Evolutionary conservation across 2,888 invertebrate species (phyloP), one percentile per base, ranked within the genome.

Genomic region (Bombylius major): DNA sequence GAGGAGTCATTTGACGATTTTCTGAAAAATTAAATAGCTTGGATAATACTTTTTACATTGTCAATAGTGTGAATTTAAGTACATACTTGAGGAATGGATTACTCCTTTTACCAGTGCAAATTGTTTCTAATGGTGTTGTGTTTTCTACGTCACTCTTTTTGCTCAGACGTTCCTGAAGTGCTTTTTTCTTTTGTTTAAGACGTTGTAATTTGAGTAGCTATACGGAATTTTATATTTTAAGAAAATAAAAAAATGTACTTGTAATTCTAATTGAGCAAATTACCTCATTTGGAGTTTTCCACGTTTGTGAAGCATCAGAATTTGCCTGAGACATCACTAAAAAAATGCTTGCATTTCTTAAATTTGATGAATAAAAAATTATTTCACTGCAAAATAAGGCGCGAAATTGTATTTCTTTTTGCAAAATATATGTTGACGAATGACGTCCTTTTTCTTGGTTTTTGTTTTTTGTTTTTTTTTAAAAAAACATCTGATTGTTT

Each of bases 161-260:
- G 57, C 75, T 77, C 62, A 86, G 78, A 56, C 84, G 78, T 59
- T 84, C 87, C 72, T 89, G 85, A 51, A 91, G 74, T 36, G 87
- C 86, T 71, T 81, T 83, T 69, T 89, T 88, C 68, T 84, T 85
- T 65, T 83, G 79, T 70, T 87, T 88, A 59, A 90, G 70, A 62
- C 85, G 81, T 70, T 87, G 86, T 55, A 89, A 71, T 68, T 83
- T 83, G 9, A 72, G 66, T 48, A 72, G 65, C 72, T 73, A 23
- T 3, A 23, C 3, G 23, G 53, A 4, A 60, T 63, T 57, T 48
- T 8, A 8, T 36, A 36, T 8, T 8, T 8, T 36, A 5, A 42
- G 11, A 5, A 3, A 11, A 42, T 11, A 42, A 4, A 42, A 42
- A 42, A 36, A 36, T 36, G 1, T 5, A 11, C 11, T 11, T 42